phyloP scores from a whole-genome alignment of 2,888 invertebrate genomes.

The Cheilosia vernalis region DNA sequence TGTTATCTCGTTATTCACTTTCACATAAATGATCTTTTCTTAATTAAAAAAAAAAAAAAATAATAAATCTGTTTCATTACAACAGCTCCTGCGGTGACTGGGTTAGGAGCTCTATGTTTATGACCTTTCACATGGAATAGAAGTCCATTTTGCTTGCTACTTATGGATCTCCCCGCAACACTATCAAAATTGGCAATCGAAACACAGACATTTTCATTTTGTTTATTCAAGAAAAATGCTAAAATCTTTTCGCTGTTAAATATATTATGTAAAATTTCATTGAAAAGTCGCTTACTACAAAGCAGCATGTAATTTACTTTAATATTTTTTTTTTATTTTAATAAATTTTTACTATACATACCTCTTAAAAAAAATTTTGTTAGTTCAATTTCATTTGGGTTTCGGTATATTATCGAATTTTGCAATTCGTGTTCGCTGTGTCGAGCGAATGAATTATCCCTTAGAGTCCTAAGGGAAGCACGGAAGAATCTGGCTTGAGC shows the following conservation, averaged over 20 bases:
- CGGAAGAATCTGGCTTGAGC: not conserved
- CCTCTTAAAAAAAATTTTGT: conserved; percentile 38
- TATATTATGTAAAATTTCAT: conserved; percentile 56
- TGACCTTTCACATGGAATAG: conserved; percentile 64
- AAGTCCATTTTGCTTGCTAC: conserved; percentile 64
- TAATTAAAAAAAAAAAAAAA: conserved; percentile 29
- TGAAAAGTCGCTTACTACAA: conserved; percentile 53
- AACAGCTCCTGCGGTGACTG: conserved; percentile 67
- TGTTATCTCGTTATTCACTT: conserved; percentile 39
- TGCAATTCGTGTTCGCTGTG: not conserved
- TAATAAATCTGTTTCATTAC: conserved; percentile 66
- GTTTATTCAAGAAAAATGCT: conserved; percentile 38
- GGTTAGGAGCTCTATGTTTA: conserved; percentile 52
- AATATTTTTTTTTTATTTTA: conserved; percentile 50
- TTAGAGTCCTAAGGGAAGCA: not conserved
- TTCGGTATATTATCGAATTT: not conserved
- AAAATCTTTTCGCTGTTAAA: conserved; percentile 27
- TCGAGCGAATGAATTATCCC: no score
- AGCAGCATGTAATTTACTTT: conserved; percentile 65
- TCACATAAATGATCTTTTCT: conserved; percentile 32
- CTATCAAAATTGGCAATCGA: conserved; percentile 58
- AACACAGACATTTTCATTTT: conserved; percentile 42
- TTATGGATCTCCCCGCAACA: conserved; percentile 61
- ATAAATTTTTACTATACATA: conserved; percentile 58
- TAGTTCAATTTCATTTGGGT: conserved; percentile 35